Evolutionary conservation across 2,113 vertebrate genomes (phyloP), one percentile per base, ranked within the genome.

Genomic region (Blennius ocellaris): DNA sequence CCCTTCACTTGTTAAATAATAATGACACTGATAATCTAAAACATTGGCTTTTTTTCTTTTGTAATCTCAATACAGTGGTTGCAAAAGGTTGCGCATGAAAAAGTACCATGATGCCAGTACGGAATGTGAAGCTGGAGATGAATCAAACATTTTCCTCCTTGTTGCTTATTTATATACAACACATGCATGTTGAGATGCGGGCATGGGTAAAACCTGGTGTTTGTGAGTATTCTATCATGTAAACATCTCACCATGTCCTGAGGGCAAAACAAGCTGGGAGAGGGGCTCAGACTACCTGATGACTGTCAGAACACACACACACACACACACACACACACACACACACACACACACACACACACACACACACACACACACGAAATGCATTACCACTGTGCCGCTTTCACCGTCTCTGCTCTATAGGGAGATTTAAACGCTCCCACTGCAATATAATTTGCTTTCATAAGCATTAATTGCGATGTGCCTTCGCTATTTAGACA

Each of bases 21-120:
- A 83, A 90, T 74, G 48, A 84, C 65, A 38, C 39, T 44, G 59
- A 72, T 83, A 49, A 73, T 87, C 63, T 57, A 44, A 64, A 73
- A 73, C 43, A n/a, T 61, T 47, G 9, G 0, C 7, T 44, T 11
- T 44, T 4, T 10, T 10, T 15, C 30, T 17, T 50, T 50, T 44
- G 47, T 7, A 30, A 30, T 53, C 11, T 67, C 11, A 63, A 1
- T 48, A 64, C 17, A 16, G 6, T 45, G 50, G 45, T 61, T 56
- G 59, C 55, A 45, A 43, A 56, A 58, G 43, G 14, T 12, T 62
- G 17, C 40, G 64, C 12, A 21, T 64, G 54, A 61, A 36, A 54
- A 11, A 2, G 55, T 44, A 15, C 66, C 37, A 51, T 39, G 59
- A 54, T 37, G 48, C 44, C 14, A 50, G 5, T 44, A 62, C 5